Conservation (phyloP, 2,888 invertebrate species). For the Drosophila borborema region DNA sequence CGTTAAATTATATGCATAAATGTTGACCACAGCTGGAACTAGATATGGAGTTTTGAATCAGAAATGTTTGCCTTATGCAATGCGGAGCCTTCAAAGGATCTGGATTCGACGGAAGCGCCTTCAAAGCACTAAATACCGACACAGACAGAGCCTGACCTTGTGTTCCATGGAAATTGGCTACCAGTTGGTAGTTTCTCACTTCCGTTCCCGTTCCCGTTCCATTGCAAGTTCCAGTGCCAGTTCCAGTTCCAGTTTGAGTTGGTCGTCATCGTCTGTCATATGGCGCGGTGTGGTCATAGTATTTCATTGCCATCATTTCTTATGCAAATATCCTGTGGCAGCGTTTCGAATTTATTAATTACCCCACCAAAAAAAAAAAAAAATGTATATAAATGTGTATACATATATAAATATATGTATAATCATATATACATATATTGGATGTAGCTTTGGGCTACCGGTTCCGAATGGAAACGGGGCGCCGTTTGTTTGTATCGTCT, state of each 20-base stretch:
- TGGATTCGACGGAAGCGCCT: slow-evolving; percentile 39
- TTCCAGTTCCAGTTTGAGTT: slow-evolving; percentile 12
- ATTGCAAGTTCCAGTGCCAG: slow-evolving; percentile 6
- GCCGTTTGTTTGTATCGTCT: slow-evolving; percentile 33
- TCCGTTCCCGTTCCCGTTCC: slow-evolving; percentile 13
- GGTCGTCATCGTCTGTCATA: slow-evolving; percentile 67
- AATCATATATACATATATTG: neutral
- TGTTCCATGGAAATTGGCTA: slow-evolving; percentile 31
- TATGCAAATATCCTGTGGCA: slow-evolving; percentile 83
- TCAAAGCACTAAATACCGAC: slow-evolving; percentile 46
- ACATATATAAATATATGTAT: neutral
- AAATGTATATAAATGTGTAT: neutral
- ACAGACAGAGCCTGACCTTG: slow-evolving; percentile 37
- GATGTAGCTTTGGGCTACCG: slow-evolving; percentile 45
- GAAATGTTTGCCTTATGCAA: slow-evolving; percentile 40
- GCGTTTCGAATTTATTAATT: slow-evolving; percentile 82
- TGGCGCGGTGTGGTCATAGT: slow-evolving; percentile 78
- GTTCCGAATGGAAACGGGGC: slow-evolving; percentile 47
- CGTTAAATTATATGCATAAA: slow-evolving; percentile 72
- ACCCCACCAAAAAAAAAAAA: slow-evolving; percentile 39
- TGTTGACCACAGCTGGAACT: slow-evolving; percentile 52
- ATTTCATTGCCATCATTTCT: slow-evolving; percentile 83
- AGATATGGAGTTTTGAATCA: slow-evolving; percentile 8
- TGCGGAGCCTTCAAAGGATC: slow-evolving; percentile 15
- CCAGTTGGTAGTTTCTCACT: slow-evolving; percentile 2